A percentile compares a stretch with the other conserved stretches of the same genome.
Evolutionary conservation across 2,113 vertebrate genomes (phyloP).

Genomic region (Gnathonemus echidnorhynchus): DNA sequence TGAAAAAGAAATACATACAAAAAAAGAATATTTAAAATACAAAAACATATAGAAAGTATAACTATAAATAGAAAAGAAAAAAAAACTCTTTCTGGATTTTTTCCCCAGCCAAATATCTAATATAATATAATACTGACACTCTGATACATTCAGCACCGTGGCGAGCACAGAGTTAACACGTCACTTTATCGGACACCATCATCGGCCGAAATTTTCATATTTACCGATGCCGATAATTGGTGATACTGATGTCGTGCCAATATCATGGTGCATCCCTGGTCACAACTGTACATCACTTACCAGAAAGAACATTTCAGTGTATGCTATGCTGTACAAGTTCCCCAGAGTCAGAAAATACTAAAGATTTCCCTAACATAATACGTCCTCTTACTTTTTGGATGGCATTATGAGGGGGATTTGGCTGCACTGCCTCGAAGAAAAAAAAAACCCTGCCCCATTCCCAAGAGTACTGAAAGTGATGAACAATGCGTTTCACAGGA

Average conservation of each 20-base stretch:
- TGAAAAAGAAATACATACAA: too few relatives aligned
- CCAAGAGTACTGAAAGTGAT: constrained; percentile 13
- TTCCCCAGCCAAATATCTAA: fast-evolving
- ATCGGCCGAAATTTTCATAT: neutral
- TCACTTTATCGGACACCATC: neutral
- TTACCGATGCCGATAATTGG: neutral
- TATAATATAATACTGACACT: too few relatives aligned
- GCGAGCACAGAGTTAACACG: neutral
- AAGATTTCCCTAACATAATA: neutral
- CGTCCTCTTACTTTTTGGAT: neutral
- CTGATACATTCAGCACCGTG: neutral
- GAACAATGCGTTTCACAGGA: neutral
- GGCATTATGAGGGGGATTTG: neutral
- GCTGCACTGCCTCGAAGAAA: too few relatives aligned
- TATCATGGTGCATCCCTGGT: neutral
- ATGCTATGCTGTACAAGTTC: neutral
- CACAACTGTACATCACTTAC: neutral
- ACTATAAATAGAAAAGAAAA: too few relatives aligned
- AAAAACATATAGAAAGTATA: too few relatives aligned
- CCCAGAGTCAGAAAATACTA: neutral
- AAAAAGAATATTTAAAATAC: too few relatives aligned
- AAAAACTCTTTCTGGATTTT: too few relatives aligned
- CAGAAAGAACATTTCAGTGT: neutral
- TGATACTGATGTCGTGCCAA: neutral
- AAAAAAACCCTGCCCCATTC: neutral